Base-by-base conservation (phyloP, 2,797 vertebrate species). In the Oryzias sinensis region DNA sequence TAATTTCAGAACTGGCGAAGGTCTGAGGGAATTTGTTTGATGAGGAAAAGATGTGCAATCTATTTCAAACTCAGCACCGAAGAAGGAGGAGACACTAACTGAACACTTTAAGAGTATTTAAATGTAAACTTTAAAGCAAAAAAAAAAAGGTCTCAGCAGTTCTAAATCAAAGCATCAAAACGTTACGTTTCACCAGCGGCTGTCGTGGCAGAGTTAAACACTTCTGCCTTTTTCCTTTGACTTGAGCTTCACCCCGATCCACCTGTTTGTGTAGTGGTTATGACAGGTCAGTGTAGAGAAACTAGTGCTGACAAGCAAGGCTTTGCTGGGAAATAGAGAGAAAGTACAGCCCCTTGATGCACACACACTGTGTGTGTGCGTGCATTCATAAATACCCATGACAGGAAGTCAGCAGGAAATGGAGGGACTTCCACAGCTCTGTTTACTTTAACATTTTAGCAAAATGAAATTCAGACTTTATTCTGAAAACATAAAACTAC, bases 401-500 rank as follows among this genome's bases (percentile, higher is more conserved):
- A 85, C 81, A 88, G 90, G 89, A 90, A 91, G 84, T 77, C 79
- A 79, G 76, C 80, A 89, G 90, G 89, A 90, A 90, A 90, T 87
- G 82, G 84, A 90, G 88, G 88, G 88, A 89, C 88, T 91, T 92
- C 84, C 90, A 89, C 72, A 81, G 80, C 71, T 66, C 55, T 89
- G 88, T 90, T 91, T 89, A 85, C 88, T 89, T 83, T 85, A 66
- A 86, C 72, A 79, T 87, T 90, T 88, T 74, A 77, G 76, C 44
- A 14, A 84, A 86, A 88, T 22, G 20, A 82, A 79, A 72, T 82
- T 87, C 79, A 85, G 79, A 66, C 77, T 79, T 77, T 59, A 68
- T 87, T 86, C 76, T 85, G 67, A 84, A 81, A 74, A 79, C 70
- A 83, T 72, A 84, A 70, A 72, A 44, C 9, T 37, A 37, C 54